Percentiles rank a stretch among this genome's conserved stretches.
Conservation (phyloP, 2,113 vertebrate genomes). For the Pteronura brasiliensis region DNA sequence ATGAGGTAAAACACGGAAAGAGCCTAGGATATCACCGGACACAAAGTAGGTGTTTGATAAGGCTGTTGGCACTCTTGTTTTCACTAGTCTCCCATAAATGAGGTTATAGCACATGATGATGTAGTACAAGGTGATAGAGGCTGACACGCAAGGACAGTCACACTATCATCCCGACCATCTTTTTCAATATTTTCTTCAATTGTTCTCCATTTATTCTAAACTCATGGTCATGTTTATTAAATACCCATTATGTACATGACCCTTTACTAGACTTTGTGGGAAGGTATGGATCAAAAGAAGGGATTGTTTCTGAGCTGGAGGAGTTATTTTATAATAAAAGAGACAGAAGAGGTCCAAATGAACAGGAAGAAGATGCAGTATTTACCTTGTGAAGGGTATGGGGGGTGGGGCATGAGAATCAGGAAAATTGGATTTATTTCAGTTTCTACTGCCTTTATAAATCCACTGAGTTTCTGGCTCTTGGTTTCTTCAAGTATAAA, state of each 20-base stretch:
- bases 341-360: too few relatives aligned
- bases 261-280: background rate
- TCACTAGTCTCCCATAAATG: background rate
- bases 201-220: background rate
- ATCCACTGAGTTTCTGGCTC: background rate
- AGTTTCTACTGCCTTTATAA: background rate
- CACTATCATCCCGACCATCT: accelerated
- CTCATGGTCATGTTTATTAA: background rate
- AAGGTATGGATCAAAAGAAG: background rate
- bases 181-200: background rate
- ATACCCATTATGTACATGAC: too few relatives aligned
- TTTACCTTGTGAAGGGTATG: background rate
- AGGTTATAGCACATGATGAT: background rate
- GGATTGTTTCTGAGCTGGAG: background rate
- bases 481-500: background rate
- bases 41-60: background rate
- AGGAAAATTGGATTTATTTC: background rate
- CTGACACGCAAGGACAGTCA: background rate
- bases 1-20: background rate
- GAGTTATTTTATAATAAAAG: background rate
- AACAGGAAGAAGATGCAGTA: background rate
- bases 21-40: background rate
- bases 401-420: background rate
- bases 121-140: background rate
- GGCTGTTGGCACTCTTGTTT: background rate